Base-by-base conservation (phyloP, 2,888 invertebrate species). In the Polyploca ridens region DNA sequence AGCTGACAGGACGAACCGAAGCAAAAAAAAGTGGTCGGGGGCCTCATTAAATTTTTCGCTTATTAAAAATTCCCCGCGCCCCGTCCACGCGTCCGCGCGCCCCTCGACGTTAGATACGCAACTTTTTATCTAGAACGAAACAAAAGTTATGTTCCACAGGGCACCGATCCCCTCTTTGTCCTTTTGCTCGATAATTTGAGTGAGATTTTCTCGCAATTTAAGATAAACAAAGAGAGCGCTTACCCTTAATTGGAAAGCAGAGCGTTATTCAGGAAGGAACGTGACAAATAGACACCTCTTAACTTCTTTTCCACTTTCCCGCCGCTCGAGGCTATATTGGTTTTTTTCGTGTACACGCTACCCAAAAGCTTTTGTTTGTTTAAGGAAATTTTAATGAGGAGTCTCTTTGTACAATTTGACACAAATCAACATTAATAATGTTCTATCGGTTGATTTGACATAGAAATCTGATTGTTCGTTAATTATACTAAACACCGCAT, bases 251-350 rank as follows among this genome's bases (percentile, higher is more conserved):
- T 94, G 94, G 93, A 93, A 93, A 93, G 94, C 94, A 91, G 93
- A 92, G 82, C 91, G 90, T 91, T 90, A 90, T 90, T 93, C 93
- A 90, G 91, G 91, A 93, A 90, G 90, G 86, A 93, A 93, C 93
- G 93, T 94, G 93, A 94, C 93, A 94, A 94, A 94, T 93, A 93
- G 93, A 94, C 93, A 93, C 93, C 93, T 94, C 93, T 94, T 93
- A 93, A 93, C 93, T 94, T 94, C 93, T 93, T 94, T 93, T 89
- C 91, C 91, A 90, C 90, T 93, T 90, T 86, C 83, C 87, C 85
- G 87, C 87, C 86, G 87, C 87, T 86, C 86, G 76, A 83, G 87
- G 90, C 90, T 89, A 88, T 92, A 93, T 92, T 93, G 91, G 90
- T 86, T 89, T 91, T 90, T 92, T 90, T 87, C 85, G 83, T 88